Evolutionary conservation across 64 coral and sea anemone species (phyloP).

Genomic region (Trachythela sp.): DNA sequence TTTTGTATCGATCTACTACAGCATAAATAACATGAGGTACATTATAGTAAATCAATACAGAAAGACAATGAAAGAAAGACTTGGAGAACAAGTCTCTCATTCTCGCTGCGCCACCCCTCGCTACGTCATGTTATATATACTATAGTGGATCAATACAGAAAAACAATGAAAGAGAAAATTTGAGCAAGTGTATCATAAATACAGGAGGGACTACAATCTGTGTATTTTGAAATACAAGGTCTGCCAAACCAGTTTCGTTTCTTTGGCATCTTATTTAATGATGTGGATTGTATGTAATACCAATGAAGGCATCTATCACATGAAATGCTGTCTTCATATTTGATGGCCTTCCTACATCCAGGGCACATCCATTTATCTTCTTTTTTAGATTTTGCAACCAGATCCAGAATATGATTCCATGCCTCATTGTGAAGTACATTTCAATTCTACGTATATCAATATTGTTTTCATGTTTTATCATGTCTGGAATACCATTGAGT

Average conservation of each 20-base stretch:
- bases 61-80: no score
- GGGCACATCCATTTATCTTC: background rate
- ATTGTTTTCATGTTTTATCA: background rate
- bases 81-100: no score
- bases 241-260: background rate
- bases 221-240: background rate
- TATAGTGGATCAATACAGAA: no score
- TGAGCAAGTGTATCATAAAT: no score
- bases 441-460: background rate
- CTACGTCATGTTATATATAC: no score
- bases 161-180: no score
- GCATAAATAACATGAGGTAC: no score
- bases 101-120: no score
- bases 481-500: background rate
- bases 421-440: background rate
- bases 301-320: background rate
- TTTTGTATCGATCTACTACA: no score
- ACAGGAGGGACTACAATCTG: no score
- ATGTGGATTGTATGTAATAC: background rate
- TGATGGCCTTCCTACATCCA: background rate
- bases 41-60: no score
- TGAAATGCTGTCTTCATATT: background rate
- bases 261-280: background rate
- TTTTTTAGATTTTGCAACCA: background rate
- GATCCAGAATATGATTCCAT: background rate